Conservation (phyloP, 2,113 vertebrate genomes). For the Aspiorhynchus laticeps region DNA sequence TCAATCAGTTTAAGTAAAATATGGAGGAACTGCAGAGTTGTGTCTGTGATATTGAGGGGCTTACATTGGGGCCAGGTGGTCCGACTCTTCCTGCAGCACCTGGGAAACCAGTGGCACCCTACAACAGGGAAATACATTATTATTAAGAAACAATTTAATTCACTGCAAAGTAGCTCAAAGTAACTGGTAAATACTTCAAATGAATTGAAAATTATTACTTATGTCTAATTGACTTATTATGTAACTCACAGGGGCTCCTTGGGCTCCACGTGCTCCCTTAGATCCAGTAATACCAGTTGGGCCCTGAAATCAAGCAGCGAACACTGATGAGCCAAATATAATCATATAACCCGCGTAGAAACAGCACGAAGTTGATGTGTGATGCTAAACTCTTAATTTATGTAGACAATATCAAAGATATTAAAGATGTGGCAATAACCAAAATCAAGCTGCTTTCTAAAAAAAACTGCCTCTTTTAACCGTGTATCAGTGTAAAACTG, state of each 20-base stretch:
- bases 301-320: slow-evolving; percentile 75
- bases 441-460: neutral
- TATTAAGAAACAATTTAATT: neutral
- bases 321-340: slow-evolving; percentile 8
- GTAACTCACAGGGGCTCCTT: slow-evolving; percentile 88
- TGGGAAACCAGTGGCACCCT: slow-evolving; percentile 97
- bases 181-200: neutral
- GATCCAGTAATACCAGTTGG: slow-evolving; percentile 90
- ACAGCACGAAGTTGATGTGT: neutral
- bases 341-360: neutral
- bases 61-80: slow-evolving; percentile 90
- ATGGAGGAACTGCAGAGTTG: neutral
- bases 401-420: neutral
- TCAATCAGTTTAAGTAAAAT: neutral
- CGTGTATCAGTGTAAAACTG: neutral
- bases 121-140: neutral
- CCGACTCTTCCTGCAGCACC: slow-evolving; percentile 96
- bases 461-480: neutral
- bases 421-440: neutral
- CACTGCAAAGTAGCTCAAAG: neutral
- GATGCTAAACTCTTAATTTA: neutral
- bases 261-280: slow-evolving; percentile 94
- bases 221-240: neutral
- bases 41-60: slow-evolving; percentile 55
- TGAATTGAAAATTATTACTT: neutral